Evolutionary conservation across 2,888 invertebrate species (phyloP).

Genomic region (Pyralis farinalis): DNA sequence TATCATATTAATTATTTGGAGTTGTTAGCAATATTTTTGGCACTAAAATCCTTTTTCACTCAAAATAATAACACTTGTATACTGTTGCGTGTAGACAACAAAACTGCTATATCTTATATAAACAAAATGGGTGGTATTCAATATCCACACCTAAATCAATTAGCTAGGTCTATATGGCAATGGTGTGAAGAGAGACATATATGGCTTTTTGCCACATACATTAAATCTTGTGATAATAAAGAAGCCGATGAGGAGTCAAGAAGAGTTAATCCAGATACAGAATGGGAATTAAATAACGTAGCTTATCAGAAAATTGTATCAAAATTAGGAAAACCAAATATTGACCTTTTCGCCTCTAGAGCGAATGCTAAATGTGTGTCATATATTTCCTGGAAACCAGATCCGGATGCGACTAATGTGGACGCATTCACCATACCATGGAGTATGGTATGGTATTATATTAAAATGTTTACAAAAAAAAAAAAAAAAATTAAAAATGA

Average conservation of each 20-base stretch:
- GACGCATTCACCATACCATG: background rate
- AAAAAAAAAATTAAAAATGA: background rate
- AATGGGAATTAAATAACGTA: background rate
- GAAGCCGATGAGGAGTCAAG: constrained; percentile 6
- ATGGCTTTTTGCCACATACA: constrained; percentile 2
- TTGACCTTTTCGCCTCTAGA: background rate
- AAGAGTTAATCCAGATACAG: constrained; percentile 4
- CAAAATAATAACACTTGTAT: constrained; percentile 6
- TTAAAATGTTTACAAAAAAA: background rate
- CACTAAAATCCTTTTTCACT: constrained; percentile 13
- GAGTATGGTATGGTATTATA: background rate
- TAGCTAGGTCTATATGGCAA: constrained; percentile 5
- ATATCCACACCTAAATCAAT: constrained; percentile 9
- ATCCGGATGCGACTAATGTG: background rate
- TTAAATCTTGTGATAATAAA: background rate
- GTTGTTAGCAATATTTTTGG: constrained; percentile 11
- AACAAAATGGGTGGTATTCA: constrained; percentile 11
- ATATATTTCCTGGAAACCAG: background rate
- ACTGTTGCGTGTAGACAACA: constrained; percentile 16
- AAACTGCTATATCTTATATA: background rate
- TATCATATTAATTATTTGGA: constrained; percentile 12
- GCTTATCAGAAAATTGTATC: background rate
- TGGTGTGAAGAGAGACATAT: constrained; percentile 7
- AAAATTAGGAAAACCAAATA: constrained; percentile 8
- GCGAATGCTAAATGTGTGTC: constrained; percentile 1